These are phyloP conservation scores for Leptonema lineaticorne DNA, from an alignment of 1,140 invertebrate genomes.

Conservation along the genomic window DNA sequence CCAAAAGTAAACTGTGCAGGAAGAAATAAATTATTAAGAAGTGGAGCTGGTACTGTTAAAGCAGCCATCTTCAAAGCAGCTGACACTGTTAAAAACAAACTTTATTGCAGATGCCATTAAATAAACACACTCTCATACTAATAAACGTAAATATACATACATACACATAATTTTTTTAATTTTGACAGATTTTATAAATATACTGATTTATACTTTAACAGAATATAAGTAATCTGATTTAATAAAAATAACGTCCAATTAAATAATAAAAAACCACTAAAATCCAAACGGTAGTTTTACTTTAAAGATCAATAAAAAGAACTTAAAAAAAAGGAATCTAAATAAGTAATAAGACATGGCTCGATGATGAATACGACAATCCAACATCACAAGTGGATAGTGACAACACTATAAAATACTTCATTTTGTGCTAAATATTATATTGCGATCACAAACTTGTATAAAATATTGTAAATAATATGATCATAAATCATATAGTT, in stretches of 20 bases:
- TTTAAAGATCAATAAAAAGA: no score
- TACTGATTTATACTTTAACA: background rate
- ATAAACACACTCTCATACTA: background rate
- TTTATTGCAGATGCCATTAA: background rate
- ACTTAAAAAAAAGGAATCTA: no score
- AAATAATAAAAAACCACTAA: background rate
- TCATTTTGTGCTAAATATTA: no score
- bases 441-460: no score
- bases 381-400: no score
- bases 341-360: no score
- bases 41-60: conserved; percentile 31
- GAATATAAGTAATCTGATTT: background rate
- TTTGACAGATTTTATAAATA: background rate
- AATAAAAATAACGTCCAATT: background rate
- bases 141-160: background rate
- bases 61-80: conserved; percentile 34
- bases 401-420: no score
- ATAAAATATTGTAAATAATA: no score
- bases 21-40: conserved; percentile 32
- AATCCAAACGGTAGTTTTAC: background rate
- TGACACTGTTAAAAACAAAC: conserved; percentile 3
- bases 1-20: background rate
- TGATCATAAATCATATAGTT: no score
- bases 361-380: no score
- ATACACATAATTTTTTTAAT: background rate